A percentile compares a stretch with the other conserved stretches of the same genome.
Evolutionary conservation across 2,888 invertebrate species (phyloP).

Genomic region (Elegia similella): DNA sequence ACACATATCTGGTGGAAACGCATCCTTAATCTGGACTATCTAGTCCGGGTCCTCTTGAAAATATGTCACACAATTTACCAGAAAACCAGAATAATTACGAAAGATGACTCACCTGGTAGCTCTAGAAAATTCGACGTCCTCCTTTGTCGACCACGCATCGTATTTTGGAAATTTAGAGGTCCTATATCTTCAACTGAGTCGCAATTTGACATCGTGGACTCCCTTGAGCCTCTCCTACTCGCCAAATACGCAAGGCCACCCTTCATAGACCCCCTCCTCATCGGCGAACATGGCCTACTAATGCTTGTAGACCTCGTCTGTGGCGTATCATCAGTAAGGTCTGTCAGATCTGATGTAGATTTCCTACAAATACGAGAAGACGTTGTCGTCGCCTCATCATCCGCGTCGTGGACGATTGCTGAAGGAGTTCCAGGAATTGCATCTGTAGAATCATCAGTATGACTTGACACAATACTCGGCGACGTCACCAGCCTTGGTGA

Average conservation of each 20-base stretch:
- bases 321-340: conserved; percentile 82
- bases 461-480: conserved; percentile 75
- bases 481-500: conserved; percentile 69
- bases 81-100: no score
- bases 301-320: conserved; percentile 83
- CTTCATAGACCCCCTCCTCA: conserved; percentile 85
- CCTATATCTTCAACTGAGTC: conserved; percentile 87
- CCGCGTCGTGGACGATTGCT: conserved; percentile 63
- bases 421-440: conserved; percentile 68
- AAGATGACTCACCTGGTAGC: conserved; percentile 87
- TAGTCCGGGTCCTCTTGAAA: no score
- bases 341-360: conserved; percentile 88
- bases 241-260: conserved; percentile 90
- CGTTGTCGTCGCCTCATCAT: conserved; percentile 70
- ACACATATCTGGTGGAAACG: no score
- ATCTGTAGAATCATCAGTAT: conserved; percentile 71
- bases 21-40: no score
- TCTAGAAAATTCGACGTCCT: conserved; percentile 93
- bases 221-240: conserved; percentile 92
- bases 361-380: conserved; percentile 83
- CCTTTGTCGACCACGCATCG: conserved; percentile 88
- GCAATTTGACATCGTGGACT: conserved; percentile 87
- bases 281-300: conserved; percentile 84
- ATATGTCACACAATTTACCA: no score
- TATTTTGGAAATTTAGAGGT: conserved; percentile 89